Percentiles rank a stretch among this genome's conserved stretches.
phyloP scores from a whole-genome alignment of 2,888 invertebrate genomes.

The Apoda limacodes region DNA sequence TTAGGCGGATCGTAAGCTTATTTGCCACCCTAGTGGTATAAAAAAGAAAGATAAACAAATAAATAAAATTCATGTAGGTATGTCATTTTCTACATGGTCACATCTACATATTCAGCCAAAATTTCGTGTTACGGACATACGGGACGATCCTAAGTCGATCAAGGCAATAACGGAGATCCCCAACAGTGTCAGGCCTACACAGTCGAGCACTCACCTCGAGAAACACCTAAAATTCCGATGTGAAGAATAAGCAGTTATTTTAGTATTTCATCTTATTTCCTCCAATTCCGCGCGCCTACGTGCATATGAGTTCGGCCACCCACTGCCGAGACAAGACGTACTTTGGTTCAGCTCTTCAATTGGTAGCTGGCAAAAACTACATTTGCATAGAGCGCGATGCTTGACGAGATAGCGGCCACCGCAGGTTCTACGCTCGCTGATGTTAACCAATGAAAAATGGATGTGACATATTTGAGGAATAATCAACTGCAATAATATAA shows the following conservation, averaged over 20 bases:
- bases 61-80: no score
- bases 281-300: conserved; percentile 3
- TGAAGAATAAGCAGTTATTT: conserved; percentile 6
- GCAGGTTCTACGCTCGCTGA: conserved; percentile 28
- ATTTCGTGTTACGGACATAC: no score
- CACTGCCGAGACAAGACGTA: conserved; percentile 37
- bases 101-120: no score
- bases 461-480: conserved; percentile 23
- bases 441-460: conserved; percentile 29
- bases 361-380: conserved; percentile 64
- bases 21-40: no score
- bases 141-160: no score
- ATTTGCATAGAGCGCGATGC: conserved; percentile 65
- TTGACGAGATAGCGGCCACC: conserved; percentile 51
- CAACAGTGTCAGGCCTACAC: no score
- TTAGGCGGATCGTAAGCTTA: no score
- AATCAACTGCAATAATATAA: no score
- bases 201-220: no score
- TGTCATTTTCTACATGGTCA: no score
- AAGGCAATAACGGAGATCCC: no score
- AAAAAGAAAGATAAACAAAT: no score
- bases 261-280: conserved; percentile 10
- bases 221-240: conserved; percentile 7
- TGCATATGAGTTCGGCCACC: conserved; percentile 35
- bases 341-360: conserved; percentile 48